Evolutionary conservation across 2,888 invertebrate species (phyloP), one percentile per base, ranked within the genome.

Genomic region (Drosophila emarginata): DNA sequence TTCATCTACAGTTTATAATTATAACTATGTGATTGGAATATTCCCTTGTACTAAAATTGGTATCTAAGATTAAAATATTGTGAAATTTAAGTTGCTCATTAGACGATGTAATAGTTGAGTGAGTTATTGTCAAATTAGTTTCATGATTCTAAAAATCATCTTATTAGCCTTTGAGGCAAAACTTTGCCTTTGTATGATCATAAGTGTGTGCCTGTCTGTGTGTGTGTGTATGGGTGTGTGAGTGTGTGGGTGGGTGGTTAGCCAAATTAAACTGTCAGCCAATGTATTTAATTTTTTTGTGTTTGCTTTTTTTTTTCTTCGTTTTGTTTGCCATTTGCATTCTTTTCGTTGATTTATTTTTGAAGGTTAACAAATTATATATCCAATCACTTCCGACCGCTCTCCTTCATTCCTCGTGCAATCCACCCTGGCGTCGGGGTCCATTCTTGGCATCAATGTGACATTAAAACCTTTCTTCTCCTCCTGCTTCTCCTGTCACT

Each of bases 331-430:
- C 45, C 64, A 63, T 23, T 62, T 40, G 74, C 64, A 72, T 73
- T 73, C 73, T 60, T 61, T 73, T 11, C 40, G 32, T 53, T 68
- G 61, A 74, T 68, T 73, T 74, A 74, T 68, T 64, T 45, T 58
- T 69, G 68, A 68, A 64, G 73, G 68, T 73, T 68, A 68, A 61
- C 67, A 63, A 67, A 72, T 74, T 72, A 36, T 50, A 54, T 40
- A 11, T 15, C 40, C 61, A 45, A 39, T 18, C 23, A 45, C 11
- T 6, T 26, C 26, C 4, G 23, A 21, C 50, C 50, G 1, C 26
- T 21, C 40, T 28, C n/a, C 50, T 21, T 15, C n/a, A 11, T 5
- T 5, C 14, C 45, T 28, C 4, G 4, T 7, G 14, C 21, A 18
- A n/a, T 15, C 12, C 11, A 4, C 45, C 21, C 4, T 45, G 45